phyloP scores from a whole-genome alignment of 1,140 invertebrate species.

The Gyrodactylus salaris region DNA sequence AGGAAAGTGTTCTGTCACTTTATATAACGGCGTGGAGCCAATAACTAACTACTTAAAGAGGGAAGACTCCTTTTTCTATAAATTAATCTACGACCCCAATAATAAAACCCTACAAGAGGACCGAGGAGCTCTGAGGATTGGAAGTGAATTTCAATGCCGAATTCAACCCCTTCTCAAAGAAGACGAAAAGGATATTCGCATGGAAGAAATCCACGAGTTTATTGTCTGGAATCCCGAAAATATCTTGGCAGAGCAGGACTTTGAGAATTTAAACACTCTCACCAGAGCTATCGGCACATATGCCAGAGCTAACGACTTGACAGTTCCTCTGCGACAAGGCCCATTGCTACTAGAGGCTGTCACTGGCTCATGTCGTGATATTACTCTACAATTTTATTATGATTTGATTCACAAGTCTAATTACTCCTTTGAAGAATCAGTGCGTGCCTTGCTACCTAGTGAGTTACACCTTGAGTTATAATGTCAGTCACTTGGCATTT shows the following conservation, averaged over 20 bases:
- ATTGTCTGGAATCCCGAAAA: conserved; percentile 67
- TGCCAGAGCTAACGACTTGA: conserved; percentile 80
- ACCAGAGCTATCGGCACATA: conserved; percentile 56
- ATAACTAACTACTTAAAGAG: conserved; percentile 70
- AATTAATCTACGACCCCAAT: conserved; percentile 86
- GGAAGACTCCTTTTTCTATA: conserved; percentile 97
- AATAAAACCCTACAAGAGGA: conserved; percentile 91
- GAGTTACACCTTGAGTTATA: neutral
- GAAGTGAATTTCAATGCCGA: conserved; percentile 49
- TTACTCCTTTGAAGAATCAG: neutral
- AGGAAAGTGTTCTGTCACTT: conserved; percentile 84
- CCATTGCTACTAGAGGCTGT: conserved; percentile 93
- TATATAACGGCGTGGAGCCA: conserved; percentile 88
- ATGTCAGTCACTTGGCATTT: too few relatives aligned
- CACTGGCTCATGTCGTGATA: conserved; percentile 78
- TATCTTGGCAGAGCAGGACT: conserved; percentile 57
- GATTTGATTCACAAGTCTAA: neutral
- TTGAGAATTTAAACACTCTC: conserved; percentile 89
- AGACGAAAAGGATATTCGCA: conserved; percentile 38
- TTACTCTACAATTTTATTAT: conserved; percentile 31
- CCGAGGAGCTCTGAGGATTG: conserved; percentile 59
- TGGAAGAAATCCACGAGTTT: conserved; percentile 44
- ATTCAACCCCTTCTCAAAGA: neutral
- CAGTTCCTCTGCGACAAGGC: conserved; percentile 62
- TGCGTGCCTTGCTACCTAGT: neutral